Conservation (phyloP, 2,797 vertebrate genomes). For the Delichon dasypus region DNA sequence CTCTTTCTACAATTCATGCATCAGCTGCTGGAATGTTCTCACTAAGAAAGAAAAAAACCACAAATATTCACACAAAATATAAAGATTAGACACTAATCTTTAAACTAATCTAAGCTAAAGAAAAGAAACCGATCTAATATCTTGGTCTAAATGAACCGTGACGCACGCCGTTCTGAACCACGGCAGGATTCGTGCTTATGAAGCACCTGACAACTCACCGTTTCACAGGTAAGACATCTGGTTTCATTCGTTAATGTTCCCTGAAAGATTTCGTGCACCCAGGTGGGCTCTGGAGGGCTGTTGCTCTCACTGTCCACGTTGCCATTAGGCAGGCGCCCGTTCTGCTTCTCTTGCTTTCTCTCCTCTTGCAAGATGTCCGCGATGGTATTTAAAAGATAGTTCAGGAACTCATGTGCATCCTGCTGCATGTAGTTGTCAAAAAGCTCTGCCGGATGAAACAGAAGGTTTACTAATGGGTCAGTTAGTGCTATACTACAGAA, state of each 20-base stretch:
- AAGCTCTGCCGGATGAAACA: slow-evolving; percentile 61
- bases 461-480: not conserved
- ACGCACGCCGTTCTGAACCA: not conserved
- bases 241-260: slow-evolving; percentile 86
- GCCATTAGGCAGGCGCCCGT: slow-evolving; percentile 81
- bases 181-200: not conserved
- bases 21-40: not conserved
- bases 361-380: slow-evolving; percentile 85
- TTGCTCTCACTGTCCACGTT: slow-evolving; percentile 85
- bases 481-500: not conserved
- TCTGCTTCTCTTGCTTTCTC: slow-evolving; percentile 82
- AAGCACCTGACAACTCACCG: slow-evolving; percentile 72
- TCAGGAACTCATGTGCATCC: slow-evolving; percentile 83
- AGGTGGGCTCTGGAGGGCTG: slow-evolving; percentile 78
- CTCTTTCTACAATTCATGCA: not conserved
- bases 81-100: not conserved
- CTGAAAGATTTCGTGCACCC: slow-evolving; percentile 83
- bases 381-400: slow-evolving; percentile 83
- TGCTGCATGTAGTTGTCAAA: slow-evolving; percentile 88
- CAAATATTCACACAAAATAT: not conserved
- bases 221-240: slow-evolving; percentile 86
- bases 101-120: not conserved
- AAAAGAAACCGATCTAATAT: not conserved
- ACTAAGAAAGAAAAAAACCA: not conserved
- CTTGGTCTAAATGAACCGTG: not conserved